Evolutionary conservation across 2,797 vertebrate species (phyloP), one percentile per base, ranked within the genome.

Genomic region (Tokudaia muenninki): DNA sequence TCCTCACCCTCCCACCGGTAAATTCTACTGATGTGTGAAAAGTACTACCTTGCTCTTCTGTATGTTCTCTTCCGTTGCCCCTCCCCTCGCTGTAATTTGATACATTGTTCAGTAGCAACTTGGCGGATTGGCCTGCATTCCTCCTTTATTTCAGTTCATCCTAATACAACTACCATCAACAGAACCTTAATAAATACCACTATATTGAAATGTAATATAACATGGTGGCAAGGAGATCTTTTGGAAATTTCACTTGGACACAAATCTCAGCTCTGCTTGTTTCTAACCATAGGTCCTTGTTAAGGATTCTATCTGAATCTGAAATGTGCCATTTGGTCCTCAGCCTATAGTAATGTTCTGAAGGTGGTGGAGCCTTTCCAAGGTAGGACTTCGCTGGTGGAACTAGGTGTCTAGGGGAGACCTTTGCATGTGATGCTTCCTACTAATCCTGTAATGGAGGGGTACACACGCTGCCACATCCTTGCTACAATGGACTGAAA

Each of bases 181-280:
- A 87, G 44, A 44, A 47, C 75, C 16, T 88, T 90, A 50, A 16
- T 75, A 55, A 78, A 78, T 13, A 50, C 41, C 77, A 70, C 31
- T 93, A 16, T 13, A 63, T 37, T 37, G 13, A 93, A 67, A 90
- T 70, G n/a, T 74, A 31, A 0, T 74, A 1, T 26, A 59, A 63
- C 21, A 19, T 52, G 80, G 24, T 37, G 34, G 31, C 57, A 65
- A 47, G 67, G 13, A 57, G 90, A 59, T 52, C n/a, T 78, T 78
- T 75, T 77, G 72, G n/a, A 17, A 78, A 37, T 59, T 52, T 37
- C 78, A 13, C 29, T 59, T 86, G 13, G 57, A 34, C 67, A 87
- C 79, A 90, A 90, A 80, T 84, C 57, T 77, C 78, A 95, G 55
- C 21, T 89, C 52, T 29, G 2, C 50, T 89, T 89, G 59, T 88